Evolutionary conservation across 2,888 invertebrate species (phyloP).

Genomic region (Chymomyza caudatula): DNA sequence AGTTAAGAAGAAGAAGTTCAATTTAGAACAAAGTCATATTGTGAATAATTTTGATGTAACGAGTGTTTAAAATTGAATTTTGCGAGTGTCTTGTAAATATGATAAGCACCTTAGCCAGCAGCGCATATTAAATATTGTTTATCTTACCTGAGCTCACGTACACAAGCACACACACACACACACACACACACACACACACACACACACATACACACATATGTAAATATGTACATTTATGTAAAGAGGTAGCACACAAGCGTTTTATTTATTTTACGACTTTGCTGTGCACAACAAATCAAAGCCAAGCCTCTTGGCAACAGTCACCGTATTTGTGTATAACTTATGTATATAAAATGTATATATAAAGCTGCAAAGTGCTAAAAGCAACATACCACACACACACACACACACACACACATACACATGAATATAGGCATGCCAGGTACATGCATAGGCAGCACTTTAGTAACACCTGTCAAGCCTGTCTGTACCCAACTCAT

Average conservation of each 20-base stretch:
- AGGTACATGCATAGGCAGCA: conserved; percentile 34
- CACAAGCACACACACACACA: too few species aligned
- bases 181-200: too few species aligned
- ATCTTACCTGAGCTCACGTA: conserved; percentile 2
- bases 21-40: too few species aligned
- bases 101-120: background rate
- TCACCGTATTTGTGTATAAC: background rate
- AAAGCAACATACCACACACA: conserved; percentile 1
- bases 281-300: background rate
- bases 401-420: background rate
- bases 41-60: too few species aligned
- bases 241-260: background rate
- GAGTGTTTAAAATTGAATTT: too few species aligned
- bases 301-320: background rate
- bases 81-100: too few species aligned
- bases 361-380: conserved; percentile 9
- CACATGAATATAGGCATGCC: background rate
- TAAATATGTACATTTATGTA: background rate
- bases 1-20: too few species aligned
- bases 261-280: background rate
- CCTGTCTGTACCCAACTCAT: background rate
- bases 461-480: conserved; percentile 59
- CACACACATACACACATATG: too few species aligned
- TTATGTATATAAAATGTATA: background rate
- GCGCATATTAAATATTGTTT: background rate